Percentiles rank a stretch among this genome's conserved stretches.
Conservation (phyloP, 2,888 invertebrate species). For the Anthophora plumipes region DNA sequence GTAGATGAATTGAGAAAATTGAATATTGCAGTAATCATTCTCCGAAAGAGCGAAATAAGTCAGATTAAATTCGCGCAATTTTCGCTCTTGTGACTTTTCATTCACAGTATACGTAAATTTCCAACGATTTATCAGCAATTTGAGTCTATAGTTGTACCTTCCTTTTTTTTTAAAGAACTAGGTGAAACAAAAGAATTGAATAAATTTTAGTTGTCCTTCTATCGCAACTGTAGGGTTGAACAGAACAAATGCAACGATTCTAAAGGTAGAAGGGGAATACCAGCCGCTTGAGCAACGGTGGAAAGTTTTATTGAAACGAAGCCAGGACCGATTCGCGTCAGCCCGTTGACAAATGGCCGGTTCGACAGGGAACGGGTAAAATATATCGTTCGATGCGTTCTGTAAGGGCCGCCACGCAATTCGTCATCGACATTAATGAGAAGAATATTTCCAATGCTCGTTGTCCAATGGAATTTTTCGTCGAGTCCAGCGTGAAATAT, state of each 20-base stretch:
- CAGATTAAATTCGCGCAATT: neutral
- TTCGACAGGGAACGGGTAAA: conserved; percentile 11
- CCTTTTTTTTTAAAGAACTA: too few species aligned
- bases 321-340: neutral
- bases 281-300: neutral
- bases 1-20: too few species aligned
- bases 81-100: too few species aligned
- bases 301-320: conserved; percentile 15
- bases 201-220: neutral
- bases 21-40: too few species aligned
- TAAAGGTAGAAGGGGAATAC: too few species aligned
- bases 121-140: too few species aligned
- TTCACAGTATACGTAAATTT: neutral
- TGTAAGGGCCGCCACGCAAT: conserved; percentile 1
- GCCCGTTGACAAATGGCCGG: conserved; percentile 18
- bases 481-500: conserved; percentile 13
- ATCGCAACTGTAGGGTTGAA: neutral
- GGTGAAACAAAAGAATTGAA: too few species aligned
- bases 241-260: too few species aligned
- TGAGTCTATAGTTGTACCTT: too few species aligned
- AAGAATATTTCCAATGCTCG: conserved; percentile 7
- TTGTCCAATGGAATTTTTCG: conserved; percentile 9
- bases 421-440: conserved; percentile 35
- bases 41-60: too few species aligned
- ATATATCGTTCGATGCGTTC: conserved; percentile 26